Percentiles rank a stretch among this genome's conserved stretches.
Conservation (phyloP, 2,113 vertebrate genomes). For the Pedionomus torquatus region DNA sequence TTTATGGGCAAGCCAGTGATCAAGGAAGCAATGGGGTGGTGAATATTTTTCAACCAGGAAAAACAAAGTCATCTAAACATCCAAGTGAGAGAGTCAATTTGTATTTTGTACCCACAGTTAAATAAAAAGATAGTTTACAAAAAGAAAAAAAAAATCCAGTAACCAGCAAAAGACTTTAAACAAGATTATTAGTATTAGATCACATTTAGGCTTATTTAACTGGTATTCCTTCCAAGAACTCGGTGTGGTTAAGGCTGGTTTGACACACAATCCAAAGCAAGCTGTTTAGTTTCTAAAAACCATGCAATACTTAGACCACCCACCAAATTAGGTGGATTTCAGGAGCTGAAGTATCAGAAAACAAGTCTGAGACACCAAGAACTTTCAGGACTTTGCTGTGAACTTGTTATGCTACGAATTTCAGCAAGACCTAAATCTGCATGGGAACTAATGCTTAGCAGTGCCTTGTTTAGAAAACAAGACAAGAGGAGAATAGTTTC, state of each 20-base stretch:
- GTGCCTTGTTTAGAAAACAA: neutral
- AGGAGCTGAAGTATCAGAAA: neutral
- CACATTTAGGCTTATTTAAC: neutral
- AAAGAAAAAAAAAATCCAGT: neutral
- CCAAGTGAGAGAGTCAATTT: neutral
- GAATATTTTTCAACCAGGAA: neutral
- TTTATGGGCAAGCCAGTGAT: neutral
- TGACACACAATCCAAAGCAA: neutral
- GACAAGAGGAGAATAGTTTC: neutral
- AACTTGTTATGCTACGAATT: neutral
- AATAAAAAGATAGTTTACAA: neutral
- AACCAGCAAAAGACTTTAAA: neutral
- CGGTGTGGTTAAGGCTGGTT: neutral
- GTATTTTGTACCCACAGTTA: neutral
- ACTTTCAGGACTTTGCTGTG: accelerated
- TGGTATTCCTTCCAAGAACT: neutral
- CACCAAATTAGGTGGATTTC: neutral
- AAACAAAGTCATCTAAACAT: neutral
- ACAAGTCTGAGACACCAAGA: neutral
- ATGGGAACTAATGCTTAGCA: neutral
- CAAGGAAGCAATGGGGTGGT: neutral
- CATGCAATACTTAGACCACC: neutral
- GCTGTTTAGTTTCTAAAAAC: neutral
- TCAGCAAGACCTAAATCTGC: neutral
- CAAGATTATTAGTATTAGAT: neutral